A percentile compares a stretch with the other conserved stretches of the same genome.
Conservation (phyloP, 2,113 vertebrate genomes). For the Lophura nycthemera region DNA sequence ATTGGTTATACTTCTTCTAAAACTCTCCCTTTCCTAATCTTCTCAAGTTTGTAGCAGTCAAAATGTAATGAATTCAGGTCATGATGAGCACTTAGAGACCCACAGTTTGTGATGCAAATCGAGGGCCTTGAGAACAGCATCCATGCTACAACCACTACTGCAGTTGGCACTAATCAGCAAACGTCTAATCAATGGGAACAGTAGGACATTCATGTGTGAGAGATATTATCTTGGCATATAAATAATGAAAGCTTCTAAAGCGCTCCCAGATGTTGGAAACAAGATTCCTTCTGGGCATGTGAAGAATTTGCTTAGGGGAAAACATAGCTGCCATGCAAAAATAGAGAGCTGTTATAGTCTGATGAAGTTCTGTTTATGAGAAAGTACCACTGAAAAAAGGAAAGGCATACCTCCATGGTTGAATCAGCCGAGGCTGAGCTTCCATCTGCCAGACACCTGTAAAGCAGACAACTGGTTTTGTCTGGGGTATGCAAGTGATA, state of each 20-base stretch:
- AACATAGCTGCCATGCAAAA: slow-evolving; percentile 53
- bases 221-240: slow-evolving; percentile 74
- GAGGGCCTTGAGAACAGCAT: background rate
- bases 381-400: background rate
- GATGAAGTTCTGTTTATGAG: slow-evolving; percentile 21
- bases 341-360: background rate
- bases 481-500: background rate
- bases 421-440: background rate
- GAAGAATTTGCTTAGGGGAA: slow-evolving; percentile 67
- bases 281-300: slow-evolving; percentile 70
- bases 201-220: slow-evolving; percentile 71
- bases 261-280: slow-evolving; percentile 75
- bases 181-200: slow-evolving; percentile 71
- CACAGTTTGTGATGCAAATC: background rate
- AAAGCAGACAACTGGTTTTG: slow-evolving; percentile 33
- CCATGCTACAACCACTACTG: background rate
- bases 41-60: background rate
- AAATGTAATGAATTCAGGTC: slow-evolving; percentile 50
- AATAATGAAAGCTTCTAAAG: slow-evolving; percentile 71
- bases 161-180: slow-evolving; percentile 67
- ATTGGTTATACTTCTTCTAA: background rate
- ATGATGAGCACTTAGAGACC: background rate
- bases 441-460: background rate
- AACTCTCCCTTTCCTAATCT: background rate
- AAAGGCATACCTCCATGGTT: background rate